A percentile compares a stretch with the other conserved stretches of the same genome.
These are phyloP conservation scores for Leptatherina wallacei DNA, from an alignment of 2,797 vertebrate species.

Conservation along the genomic window DNA sequence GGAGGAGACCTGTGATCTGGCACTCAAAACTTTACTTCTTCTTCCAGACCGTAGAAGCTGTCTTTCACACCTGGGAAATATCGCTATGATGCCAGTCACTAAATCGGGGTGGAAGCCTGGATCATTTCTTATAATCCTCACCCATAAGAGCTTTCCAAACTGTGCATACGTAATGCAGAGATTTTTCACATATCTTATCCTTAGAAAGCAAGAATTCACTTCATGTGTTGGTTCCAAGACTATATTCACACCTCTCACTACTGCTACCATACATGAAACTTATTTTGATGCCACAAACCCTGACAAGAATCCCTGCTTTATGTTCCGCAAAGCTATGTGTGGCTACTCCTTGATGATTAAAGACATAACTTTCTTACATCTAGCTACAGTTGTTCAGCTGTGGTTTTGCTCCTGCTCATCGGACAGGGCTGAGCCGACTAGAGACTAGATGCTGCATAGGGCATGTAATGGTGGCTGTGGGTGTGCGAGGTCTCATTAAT, in stretches of 20 bases:
- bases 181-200: conserved; percentile 43
- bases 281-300: conserved; percentile 56
- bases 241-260: conserved; percentile 40
- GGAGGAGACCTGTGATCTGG: conserved; percentile 15
- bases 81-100: conserved; percentile 57
- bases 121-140: conserved; percentile 38
- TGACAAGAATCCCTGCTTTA: conserved; percentile 40
- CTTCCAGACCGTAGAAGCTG: conserved; percentile 41
- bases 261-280: conserved; percentile 55
- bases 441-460: conserved; percentile 67
- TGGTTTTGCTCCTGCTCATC: conserved; percentile 34
- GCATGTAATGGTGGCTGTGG: conserved; percentile 75
- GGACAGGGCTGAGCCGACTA: conserved; percentile 56
- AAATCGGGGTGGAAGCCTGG: conserved; percentile 26
- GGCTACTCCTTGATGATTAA: conserved; percentile 57
- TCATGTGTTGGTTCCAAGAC: conserved; percentile 43
- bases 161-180: conserved; percentile 36
- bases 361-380: conserved; percentile 60
- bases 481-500: conserved; percentile 84
- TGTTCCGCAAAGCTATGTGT: conserved; percentile 46
- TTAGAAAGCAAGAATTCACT: conserved; percentile 43
- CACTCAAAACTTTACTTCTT: conserved; percentile 28
- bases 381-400: conserved; percentile 58
- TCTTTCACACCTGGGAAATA: conserved; percentile 66
- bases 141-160: conserved; percentile 41